phyloP scores from a whole-genome alignment of 2,888 invertebrate species.

The Chouioia cunea region DNA sequence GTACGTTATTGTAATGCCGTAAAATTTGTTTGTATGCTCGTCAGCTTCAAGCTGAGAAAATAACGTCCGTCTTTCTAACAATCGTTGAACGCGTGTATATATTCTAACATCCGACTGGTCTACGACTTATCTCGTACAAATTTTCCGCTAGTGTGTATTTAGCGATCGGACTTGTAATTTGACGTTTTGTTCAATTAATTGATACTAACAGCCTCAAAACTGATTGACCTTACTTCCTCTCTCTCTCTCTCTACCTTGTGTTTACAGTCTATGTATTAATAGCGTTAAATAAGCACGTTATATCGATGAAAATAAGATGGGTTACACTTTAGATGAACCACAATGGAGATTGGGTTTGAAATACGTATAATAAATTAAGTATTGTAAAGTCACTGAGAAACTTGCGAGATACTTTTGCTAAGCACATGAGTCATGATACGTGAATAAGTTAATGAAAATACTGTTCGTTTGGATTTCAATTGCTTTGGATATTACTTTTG shows the following conservation, averaged over 20 bases:
- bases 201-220: conserved; percentile 31
- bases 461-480: too few species aligned
- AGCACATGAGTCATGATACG: background rate
- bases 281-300: conserved; percentile 15
- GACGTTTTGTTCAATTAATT: conserved; percentile 36
- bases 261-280: conserved; percentile 40
- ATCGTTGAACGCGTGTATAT: conserved; percentile 32
- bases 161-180: conserved; percentile 33
- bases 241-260: conserved; percentile 48
- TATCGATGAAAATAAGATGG: conserved; percentile 8
- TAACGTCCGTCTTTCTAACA: conserved; percentile 26
- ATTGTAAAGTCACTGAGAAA: conserved; percentile 9
- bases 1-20: conserved; percentile 27
- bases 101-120: conserved; percentile 30
- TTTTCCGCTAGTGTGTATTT: conserved; percentile 9
- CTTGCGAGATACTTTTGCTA: conserved; percentile 4
- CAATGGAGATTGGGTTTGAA: conserved; percentile 9
- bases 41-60: conserved; percentile 39
- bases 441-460: conserved; percentile 26
- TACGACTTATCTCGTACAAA: conserved; percentile 29
- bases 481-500: too few species aligned
- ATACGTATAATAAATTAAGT: conserved; percentile 20
- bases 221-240: conserved; percentile 17
- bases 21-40: conserved; percentile 30
- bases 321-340: background rate